Conservation (phyloP, 2,113 vertebrate species). For the Megalops atlanticus region DNA sequence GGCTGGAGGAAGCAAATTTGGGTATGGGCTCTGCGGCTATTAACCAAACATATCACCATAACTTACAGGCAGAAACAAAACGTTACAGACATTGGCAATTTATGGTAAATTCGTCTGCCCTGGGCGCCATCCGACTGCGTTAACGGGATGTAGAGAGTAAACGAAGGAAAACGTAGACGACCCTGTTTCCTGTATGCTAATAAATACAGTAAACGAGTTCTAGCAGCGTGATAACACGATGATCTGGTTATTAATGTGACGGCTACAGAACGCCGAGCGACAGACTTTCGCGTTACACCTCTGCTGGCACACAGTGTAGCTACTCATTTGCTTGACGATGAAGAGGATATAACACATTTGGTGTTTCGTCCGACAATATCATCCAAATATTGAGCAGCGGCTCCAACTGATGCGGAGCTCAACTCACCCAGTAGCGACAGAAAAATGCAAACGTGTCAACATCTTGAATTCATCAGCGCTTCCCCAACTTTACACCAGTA, state of each 20-base stretch:
- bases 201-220: background rate
- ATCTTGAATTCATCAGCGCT: conserved; percentile 71
- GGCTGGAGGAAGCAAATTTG: background rate
- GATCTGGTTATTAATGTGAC: background rate
- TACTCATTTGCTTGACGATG: background rate
- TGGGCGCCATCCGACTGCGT: background rate
- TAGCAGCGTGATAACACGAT: background rate
- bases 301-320: background rate
- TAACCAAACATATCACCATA: background rate
- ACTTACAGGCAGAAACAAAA: background rate
- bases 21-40: background rate
- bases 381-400: conserved; percentile 20
- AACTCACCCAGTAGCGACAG: conserved; percentile 35
- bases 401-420: conserved; percentile 25
- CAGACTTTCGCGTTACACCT: background rate
- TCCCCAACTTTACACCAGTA: background rate
- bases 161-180: background rate
- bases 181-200: background rate
- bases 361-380: background rate
- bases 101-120: background rate
- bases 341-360: background rate
- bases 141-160: background rate
- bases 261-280: background rate
- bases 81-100: background rate
- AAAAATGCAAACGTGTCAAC: conserved; percentile 75